Base-by-base conservation (phyloP, 2,113 vertebrate genomes). In the Mirounga angustirostris region DNA sequence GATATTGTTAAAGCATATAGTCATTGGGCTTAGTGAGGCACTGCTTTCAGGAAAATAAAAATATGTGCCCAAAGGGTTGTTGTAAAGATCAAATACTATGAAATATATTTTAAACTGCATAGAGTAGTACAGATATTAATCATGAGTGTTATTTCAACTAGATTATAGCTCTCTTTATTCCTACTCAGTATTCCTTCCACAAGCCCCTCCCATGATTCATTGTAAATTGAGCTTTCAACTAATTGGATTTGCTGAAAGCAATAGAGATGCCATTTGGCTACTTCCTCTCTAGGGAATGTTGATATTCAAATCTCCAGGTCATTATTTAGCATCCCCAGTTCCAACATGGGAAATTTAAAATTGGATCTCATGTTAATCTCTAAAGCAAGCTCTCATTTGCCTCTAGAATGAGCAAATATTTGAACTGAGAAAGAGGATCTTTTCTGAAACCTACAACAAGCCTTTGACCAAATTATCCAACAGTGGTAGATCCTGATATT, bases 161-260 rank as follows among this genome's bases (percentile, higher is more conserved):
- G 65, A 95, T 88, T 65, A 92, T 63, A 81, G 86, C 85, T 52
- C 30, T 87, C 46, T 95, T 95, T 84, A 89, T 91, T 95, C n/a
- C 78, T 89, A 69, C 9, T 83, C 81, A 95, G 56, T 71, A 76
- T 89, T 92, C 80, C 94, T 97, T 93, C 71, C 89, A 58, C 11
- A 85, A 28, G 28, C 79, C 67, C 59, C 81, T 95, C 97, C 88
- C 71, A 82, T 71, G 63, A 97, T 92, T 94, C 96, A 85, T 61
- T 93, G 94, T 85, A 95, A 97, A 93, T 90, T 81, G 95, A 97
- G 94, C 84, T 96, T 59, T 96, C 73, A 69, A 43, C 93, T 97
- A 97, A 97, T 93, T 98, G 89, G 91, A 96, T 97, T 97, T 98
- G 91, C 95, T 96, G 56, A 97, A 88, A 92, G 94, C 91, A 94